phyloP scores from a whole-genome alignment of 2,113 vertebrate genomes.

The Crypturellus undulatus region DNA sequence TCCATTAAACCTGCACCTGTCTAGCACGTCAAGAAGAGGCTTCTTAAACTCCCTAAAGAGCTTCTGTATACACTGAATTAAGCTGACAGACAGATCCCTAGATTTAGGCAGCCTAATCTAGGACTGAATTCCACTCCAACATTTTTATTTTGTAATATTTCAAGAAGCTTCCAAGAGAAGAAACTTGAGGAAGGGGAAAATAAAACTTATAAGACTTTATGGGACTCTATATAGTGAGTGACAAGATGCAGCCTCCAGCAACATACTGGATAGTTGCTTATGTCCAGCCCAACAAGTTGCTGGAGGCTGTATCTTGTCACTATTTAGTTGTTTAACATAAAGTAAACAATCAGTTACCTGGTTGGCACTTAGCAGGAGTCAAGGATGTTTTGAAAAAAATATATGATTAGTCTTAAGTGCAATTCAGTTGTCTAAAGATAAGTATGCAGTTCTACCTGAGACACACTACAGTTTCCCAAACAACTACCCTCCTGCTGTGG shows the following conservation, averaged over 20 bases:
- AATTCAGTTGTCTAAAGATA: not conserved
- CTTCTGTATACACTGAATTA: not conserved
- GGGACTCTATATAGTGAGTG: not conserved
- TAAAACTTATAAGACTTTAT: fast-evolving
- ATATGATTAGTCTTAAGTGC: not conserved
- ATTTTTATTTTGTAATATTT: not conserved
- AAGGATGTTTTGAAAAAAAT: not conserved
- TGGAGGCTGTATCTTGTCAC: not conserved
- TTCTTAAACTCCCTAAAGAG: not conserved
- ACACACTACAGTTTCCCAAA: not conserved
- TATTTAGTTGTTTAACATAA: not conserved
- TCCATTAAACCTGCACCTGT: not conserved
- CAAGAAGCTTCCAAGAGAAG: not conserved
- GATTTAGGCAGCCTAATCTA: too few relatives aligned
- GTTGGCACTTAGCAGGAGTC: not conserved
- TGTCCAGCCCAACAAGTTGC: not conserved
- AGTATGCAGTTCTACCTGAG: not conserved
- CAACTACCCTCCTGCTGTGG: not conserved
- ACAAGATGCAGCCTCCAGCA: not conserved
- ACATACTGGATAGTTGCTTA: not conserved
- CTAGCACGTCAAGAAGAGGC: not conserved
- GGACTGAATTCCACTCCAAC: not conserved
- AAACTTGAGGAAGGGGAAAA: not conserved
- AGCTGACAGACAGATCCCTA: not conserved
- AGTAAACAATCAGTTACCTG: not conserved